phyloP scores from a whole-genome alignment of 2,888 invertebrate genomes.

The Drosophila suboccidentalis region DNA sequence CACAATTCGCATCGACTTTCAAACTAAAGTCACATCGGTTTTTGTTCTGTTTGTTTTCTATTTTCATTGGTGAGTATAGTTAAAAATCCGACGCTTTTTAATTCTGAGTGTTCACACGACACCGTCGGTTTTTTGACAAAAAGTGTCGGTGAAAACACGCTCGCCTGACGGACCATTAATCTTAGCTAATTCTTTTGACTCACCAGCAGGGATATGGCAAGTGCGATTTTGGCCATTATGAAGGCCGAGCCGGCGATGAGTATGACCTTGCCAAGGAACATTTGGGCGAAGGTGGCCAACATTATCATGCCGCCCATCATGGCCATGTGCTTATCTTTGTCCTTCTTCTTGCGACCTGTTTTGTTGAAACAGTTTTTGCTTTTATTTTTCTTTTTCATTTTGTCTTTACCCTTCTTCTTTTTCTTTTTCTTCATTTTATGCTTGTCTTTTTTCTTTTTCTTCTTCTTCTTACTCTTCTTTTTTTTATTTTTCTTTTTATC shows the following conservation, averaged over 20 bases:
- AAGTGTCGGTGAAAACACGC: too few relatives aligned
- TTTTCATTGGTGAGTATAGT: too few relatives aligned
- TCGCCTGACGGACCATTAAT: background rate
- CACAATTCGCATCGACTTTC: too few relatives aligned
- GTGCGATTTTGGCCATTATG: slow-evolving; percentile 89
- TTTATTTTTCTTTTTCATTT: slow-evolving; percentile 53
- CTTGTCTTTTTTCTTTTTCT: slow-evolving; percentile 33
- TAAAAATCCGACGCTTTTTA: too few relatives aligned
- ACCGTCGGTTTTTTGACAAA: too few relatives aligned
- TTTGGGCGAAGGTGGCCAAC: slow-evolving; percentile 88
- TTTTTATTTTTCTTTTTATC: slow-evolving; percentile 23
- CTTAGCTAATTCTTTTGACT: slow-evolving; percentile 61
- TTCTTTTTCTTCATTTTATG: slow-evolving; percentile 37
- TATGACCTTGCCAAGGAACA: slow-evolving; percentile 90
- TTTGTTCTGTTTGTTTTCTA: too few relatives aligned
- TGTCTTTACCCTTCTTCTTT: slow-evolving; percentile 38
- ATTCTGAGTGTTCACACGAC: too few relatives aligned
- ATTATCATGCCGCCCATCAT: slow-evolving; percentile 88
- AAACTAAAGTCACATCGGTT: too few relatives aligned
- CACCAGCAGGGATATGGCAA: slow-evolving; percentile 88
- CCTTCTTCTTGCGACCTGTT: slow-evolving; percentile 87
- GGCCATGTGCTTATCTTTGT: slow-evolving; percentile 86
- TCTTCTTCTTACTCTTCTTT: slow-evolving; percentile 35
- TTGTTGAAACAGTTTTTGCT: slow-evolving; percentile 75
- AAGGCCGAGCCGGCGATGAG: slow-evolving; percentile 89